A percentile compares a stretch with the other conserved stretches of the same genome.
Evolutionary conservation across 2,113 vertebrate genomes (phyloP).

Genomic region (Toxostoma redivivum): DNA sequence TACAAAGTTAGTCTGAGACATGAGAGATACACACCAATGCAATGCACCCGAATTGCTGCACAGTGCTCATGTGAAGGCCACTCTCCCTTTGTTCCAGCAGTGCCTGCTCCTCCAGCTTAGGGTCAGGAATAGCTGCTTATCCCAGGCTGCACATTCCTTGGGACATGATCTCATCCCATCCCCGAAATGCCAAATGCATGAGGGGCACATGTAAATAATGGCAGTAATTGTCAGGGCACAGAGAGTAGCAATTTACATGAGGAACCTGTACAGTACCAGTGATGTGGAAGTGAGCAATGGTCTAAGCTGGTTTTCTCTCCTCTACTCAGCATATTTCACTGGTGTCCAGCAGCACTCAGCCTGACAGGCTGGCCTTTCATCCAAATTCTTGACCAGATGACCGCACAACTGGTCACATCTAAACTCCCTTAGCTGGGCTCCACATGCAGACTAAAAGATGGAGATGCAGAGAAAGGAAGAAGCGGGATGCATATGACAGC

Average conservation of each 20-base stretch:
- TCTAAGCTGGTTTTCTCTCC: not conserved
- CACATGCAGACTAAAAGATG: not conserved
- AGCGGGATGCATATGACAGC: not conserved
- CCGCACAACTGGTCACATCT: not conserved
- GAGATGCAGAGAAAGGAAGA: not conserved
- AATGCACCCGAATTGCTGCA: not conserved
- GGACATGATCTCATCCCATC: not conserved
- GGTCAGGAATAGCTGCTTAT: not conserved
- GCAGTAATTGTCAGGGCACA: not conserved
- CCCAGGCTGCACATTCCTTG: not conserved
- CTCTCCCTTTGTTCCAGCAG: not conserved
- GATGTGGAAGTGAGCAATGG: accelerated
- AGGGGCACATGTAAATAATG: not conserved
- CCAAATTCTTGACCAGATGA: not conserved
- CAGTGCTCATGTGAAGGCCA: accelerated
- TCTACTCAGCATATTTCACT: not conserved
- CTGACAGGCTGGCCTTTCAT: not conserved
- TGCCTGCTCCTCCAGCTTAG: not conserved
- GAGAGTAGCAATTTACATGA: not conserved
- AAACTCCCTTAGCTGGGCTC: not conserved
- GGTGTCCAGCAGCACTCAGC: not conserved
- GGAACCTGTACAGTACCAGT: not conserved
- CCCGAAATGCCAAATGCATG: not conserved
- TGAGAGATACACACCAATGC: not conserved
- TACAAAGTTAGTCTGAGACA: not conserved